Evolutionary conservation across 1,140 invertebrate genomes (phyloP), one percentile per base, ranked within the genome.

Genomic region (Hylaeus volcanicus): DNA sequence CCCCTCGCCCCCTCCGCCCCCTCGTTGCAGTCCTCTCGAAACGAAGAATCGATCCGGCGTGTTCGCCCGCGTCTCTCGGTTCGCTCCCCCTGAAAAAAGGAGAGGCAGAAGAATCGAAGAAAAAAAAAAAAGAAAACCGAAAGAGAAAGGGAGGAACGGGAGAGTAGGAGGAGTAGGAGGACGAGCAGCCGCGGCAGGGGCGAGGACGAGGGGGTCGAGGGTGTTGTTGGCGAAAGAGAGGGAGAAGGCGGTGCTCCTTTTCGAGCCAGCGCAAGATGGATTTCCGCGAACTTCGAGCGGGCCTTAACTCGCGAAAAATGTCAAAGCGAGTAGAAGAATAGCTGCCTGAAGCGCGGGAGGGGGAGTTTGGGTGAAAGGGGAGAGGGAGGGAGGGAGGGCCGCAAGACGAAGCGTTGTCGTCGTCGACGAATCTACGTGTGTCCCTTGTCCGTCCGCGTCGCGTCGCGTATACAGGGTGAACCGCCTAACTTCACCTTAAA

Each of bases 231-330:
- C n/a, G 51, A 15, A 74, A 74, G 76, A 82, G 53, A 51, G 55
- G 69, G 80, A 75, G 72, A 75, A 69, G n/a, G 79, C 75, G 75
- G 58, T 55, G 63, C 58, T 78, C 74, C 74, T 81, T 80, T 45
- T 43, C 85, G 82, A 82, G 70, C 63, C 83, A 79, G 76, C 63
- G 84, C 79, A 88, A 89, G 88, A 90, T 90, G 88, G 89, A 90
- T 87, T 86, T 84, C 85, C 86, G 71, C 83, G 66, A 89, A 89
- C 74, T 89, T 89, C 76, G 79, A 85, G 85, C 83, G 82, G 83
- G 88, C 85, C 88, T 86, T 88, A 89, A 90, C 88, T 88, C 79
- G 85, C 81, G 85, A 85, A 91, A 90, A 90, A 90, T 90, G 87
- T 90, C 87, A 90, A 90, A 90, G 86, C 81, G 85, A 86, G 87